Base-by-base conservation (phyloP, 2,888 invertebrate genomes). In the Eristalinus sepulchralis region DNA sequence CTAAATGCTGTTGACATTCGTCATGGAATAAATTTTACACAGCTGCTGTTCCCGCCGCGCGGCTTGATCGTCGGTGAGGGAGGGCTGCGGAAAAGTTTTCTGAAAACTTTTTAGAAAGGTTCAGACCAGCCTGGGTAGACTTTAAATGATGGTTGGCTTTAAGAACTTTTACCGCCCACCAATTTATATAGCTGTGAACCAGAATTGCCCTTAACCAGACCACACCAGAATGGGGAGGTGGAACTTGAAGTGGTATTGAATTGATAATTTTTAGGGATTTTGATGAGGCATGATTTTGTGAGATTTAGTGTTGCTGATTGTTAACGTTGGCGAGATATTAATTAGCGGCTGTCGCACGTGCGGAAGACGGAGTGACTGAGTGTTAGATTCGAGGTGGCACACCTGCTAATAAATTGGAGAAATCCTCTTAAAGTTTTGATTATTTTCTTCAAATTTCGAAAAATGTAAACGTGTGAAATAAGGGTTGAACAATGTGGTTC, bases 11-110 rank as follows among this genome's bases (percentile, higher is more conserved):
- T 67, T 80, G 72, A 80, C 67, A 72, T 79, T 79, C 59, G 53
- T 79, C 72, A 70, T n/a, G 79, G 59, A 67, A 72, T 80, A 80
- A 73, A 80, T 72, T 67, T 72, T 34, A 24, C n/a, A 80, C 80
- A 80, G 80, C 80, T 72, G 72, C 55, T 34, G 33, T 47, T 47
- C 13, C 11, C 39, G 57, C 59, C 53, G 53, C 53, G 53, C 67
- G 33, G 31, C 67, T 76, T 59, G 57, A 22, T 27, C 27, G 22
- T 5, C 13, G 11, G 10, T n/a, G 57, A n/a, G 1, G 13, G 64
- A 55, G 55, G 33, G 59, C n/a, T 59, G 13, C 2, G n/a, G 11
- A 59, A 70, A 70, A 70, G 70, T 70, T 70, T 59, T 70, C 13
- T 2, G n/a, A 36, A 70, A 70, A 22, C 36, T 59, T 70, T 59